phyloP scores from a whole-genome alignment of 2,888 invertebrate species.

The Pyrochroa serraticornis region DNA sequence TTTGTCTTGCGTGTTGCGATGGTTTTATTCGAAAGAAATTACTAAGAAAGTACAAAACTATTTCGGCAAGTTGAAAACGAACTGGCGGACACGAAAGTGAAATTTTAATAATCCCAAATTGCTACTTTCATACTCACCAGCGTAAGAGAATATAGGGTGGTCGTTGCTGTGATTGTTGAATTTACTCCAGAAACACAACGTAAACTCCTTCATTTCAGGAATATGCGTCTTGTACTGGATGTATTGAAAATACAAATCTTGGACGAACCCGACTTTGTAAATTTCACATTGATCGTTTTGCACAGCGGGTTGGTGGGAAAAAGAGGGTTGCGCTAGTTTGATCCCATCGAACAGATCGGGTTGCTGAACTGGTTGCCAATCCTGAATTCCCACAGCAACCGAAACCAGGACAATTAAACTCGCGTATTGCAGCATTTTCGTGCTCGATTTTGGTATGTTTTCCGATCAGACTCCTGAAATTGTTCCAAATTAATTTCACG shows the following conservation, averaged over 20 bases:
- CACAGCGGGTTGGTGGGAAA: no score
- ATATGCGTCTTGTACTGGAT: constrained; percentile 74
- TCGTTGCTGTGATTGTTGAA: constrained; percentile 83
- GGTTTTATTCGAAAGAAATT: no score
- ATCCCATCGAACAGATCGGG: constrained; percentile 51
- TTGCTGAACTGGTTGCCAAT: constrained; percentile 63
- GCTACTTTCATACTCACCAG: constrained; percentile 65
- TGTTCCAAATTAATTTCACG: no score
- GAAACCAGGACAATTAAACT: no score
- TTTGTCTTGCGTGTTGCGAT: no score
- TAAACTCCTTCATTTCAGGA: constrained; percentile 82
- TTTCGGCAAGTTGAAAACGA: constrained; percentile 5
- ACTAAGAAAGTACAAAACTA: not conserved
- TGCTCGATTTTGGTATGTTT: not conserved
- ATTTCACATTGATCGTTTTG: constrained; percentile 58
- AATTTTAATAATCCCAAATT: constrained; percentile 6
- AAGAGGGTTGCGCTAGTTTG: constrained; percentile 31
- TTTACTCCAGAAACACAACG: constrained; percentile 82
- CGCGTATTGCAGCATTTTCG: not conserved
- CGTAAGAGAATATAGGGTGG: constrained; percentile 82
- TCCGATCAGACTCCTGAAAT: no score
- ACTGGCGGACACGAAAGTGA: constrained; percentile 17
- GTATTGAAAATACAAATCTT: constrained; percentile 70
- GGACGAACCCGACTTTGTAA: constrained; percentile 65
- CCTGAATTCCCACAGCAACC: constrained; percentile 41